Base-by-base conservation (phyloP, 2,113 vertebrate species). In the Collichthys lucidus region DNA sequence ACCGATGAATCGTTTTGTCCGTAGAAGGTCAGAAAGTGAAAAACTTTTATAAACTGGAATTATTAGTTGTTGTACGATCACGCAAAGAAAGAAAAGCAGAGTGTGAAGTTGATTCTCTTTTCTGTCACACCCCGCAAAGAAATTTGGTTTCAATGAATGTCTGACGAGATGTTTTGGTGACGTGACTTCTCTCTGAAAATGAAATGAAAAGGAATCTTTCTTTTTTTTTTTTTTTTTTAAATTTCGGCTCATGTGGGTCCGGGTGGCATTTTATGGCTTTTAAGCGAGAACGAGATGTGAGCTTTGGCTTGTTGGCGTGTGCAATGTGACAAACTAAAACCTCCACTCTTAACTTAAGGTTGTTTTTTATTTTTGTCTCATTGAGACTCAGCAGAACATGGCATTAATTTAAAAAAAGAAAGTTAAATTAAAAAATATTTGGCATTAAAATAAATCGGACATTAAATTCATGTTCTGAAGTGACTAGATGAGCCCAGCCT, bases 271-370 rank as follows among this genome's bases (percentile, higher is more conserved):
- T 65, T 86, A 88, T 88, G 90, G 90, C 83, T 89, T 88, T 20
- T 26, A 35, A 83, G 70, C 76, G 65, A 65, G 57, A 72, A 75
- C 49, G 61, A 69, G 63, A 79, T 70, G 10, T 24, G 85, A 80
- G 72, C 79, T 89, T 85, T 91, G 87, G 89, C 84, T 83, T 69
- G 80, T 57, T 86, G 80, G 26, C 73, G 52, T 74, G 85, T 84
- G 64, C 66, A 84, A 66, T 69, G 80, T 70, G 77, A 26, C 31
- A 42, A 49, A 35, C 26, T 26, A 26, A 24, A 61, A 61, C 40
- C 31, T 5, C 11, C 11, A 7, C 17, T n/a, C 24, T 22, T 17
- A 31, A 52, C 11, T 22, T n/a, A 22, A 22, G 24, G 3, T 6
- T 15, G 2, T 14, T 19, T 60, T 47, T 57, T 22, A 49, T 49